Evolutionary conservation across 2,888 invertebrate species (phyloP).

Genomic region (Xestia ashworthii): DNA sequence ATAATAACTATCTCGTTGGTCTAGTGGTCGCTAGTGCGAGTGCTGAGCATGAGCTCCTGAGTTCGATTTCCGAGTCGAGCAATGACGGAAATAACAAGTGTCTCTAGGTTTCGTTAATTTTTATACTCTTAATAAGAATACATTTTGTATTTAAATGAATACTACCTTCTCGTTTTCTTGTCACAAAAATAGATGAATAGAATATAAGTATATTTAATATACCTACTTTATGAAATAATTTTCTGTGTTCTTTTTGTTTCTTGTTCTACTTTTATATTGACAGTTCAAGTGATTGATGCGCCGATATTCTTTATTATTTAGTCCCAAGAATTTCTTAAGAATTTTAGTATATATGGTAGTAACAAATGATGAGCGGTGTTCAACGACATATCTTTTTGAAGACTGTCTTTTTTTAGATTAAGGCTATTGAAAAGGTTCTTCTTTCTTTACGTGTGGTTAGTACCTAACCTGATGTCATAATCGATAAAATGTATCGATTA

Average conservation of each 20-base stretch:
- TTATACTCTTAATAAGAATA: no score
- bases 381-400: not conserved
- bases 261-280: slow-evolving; percentile 15
- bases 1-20: not conserved
- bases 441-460: no score
- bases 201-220: no score
- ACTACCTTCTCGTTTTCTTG: not conserved
- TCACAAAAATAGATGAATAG: slow-evolving; percentile 3
- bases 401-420: not conserved
- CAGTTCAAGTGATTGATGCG: slow-evolving; percentile 32
- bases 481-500: no score
- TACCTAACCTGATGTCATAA: no score
- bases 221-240: not conserved
- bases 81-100: no score
- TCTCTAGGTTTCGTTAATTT: not conserved
- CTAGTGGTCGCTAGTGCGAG: not conserved
- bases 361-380: slow-evolving; percentile 2
- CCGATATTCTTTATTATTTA: slow-evolving; percentile 18
- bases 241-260: not conserved
- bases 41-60: not conserved
- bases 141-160: not conserved
- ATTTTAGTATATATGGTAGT: not conserved
- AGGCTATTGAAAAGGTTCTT: not conserved
- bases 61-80: not conserved
- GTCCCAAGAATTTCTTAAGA: slow-evolving; percentile 11